Base-by-base conservation (phyloP, 2,797 vertebrate genomes). In the Myotis daubentonii region DNA sequence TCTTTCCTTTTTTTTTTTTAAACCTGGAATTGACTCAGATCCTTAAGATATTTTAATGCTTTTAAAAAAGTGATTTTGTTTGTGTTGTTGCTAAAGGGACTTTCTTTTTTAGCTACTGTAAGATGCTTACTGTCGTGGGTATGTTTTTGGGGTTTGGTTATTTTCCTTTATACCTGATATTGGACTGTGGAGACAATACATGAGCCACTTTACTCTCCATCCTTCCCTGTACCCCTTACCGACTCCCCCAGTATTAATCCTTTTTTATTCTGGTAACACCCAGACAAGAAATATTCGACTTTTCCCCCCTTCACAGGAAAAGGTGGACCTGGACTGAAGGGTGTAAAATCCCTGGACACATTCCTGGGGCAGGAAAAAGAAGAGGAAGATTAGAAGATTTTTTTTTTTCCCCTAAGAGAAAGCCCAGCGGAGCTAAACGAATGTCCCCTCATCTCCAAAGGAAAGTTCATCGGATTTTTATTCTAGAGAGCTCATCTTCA, bases 401-500 rank as follows among this genome's bases (percentile, higher is more conserved):
- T 85, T 96, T 81, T 96, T 96, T 79, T 70, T 91, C 51, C 79
- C 30, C 81, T 88, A 86, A 90, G 87, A 98, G 93, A 97, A 97
- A 98, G 96, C 95, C 98, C 98, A 98, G 49, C 96, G 97, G 98
- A 98, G 98, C 97, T 98, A 98, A 98, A 98, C 98, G 99, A 99
- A 99, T 99, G 98, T 99, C 98, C 98, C 98, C 99, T 97, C 98
- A 98, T 98, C 98, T 98, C 96, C 98, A 97, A 98, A 98, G 98
- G 96, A 98, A 98, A 99, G 98, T 99, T 99, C 98, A 98, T 98
- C 97, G 97, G 97, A 98, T 98, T 98, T 98, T 99, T 98, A 99
- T 98, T 98, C 98, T 98, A 98, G 97, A 98, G 98, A 98, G 98
- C 98, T 98, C 96, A 97, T 98, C 97, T 99, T 99, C 98, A 99